A percentile compares a stretch with the other conserved stretches of the same genome.
Evolutionary conservation across 2,888 invertebrate species (phyloP).

Genomic region (Coremacera marginata): DNA sequence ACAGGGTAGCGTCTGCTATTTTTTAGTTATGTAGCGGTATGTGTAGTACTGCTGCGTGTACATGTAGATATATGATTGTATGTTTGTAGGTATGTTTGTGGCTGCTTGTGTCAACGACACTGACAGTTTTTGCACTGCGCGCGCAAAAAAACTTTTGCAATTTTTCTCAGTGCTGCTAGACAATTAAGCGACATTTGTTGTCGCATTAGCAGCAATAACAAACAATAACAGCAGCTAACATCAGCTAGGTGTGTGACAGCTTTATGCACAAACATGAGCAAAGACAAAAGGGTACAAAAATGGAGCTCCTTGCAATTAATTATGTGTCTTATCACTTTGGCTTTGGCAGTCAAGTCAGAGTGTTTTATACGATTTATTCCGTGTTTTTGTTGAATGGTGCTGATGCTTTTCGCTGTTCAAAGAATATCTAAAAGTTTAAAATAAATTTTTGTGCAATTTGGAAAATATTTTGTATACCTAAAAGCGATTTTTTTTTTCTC

Average conservation of each 20-base stretch:
- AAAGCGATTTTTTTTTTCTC: background rate
- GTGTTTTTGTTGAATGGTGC: background rate
- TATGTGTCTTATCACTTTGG: constrained; percentile 39
- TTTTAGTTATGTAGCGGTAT: background rate
- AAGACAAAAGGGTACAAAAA: background rate
- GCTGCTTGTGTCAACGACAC: constrained; percentile 17
- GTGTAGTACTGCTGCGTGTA: background rate
- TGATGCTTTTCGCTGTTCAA: background rate
- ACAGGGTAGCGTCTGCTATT: constrained; percentile 15
- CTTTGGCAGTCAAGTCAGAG: constrained; percentile 1
- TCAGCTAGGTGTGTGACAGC: constrained; percentile 41
- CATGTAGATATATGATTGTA: background rate
- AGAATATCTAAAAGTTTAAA: background rate
- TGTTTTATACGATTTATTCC: background rate
- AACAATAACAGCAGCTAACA: constrained; percentile 30
- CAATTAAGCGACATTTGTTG: constrained; percentile 46
- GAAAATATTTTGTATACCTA: background rate
- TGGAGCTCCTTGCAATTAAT: constrained; percentile 30
- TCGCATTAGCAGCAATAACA: constrained; percentile 45
- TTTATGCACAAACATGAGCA: background rate
- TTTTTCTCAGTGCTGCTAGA: constrained; percentile 21
- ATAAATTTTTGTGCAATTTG: background rate
- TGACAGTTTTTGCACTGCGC: constrained; percentile 27
- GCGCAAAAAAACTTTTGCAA: constrained; percentile 6
- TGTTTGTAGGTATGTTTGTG: background rate